These are phyloP conservation scores for Serinus canaria DNA, from an alignment of 2,113 vertebrate genomes.

Conservation along the genomic window DNA sequence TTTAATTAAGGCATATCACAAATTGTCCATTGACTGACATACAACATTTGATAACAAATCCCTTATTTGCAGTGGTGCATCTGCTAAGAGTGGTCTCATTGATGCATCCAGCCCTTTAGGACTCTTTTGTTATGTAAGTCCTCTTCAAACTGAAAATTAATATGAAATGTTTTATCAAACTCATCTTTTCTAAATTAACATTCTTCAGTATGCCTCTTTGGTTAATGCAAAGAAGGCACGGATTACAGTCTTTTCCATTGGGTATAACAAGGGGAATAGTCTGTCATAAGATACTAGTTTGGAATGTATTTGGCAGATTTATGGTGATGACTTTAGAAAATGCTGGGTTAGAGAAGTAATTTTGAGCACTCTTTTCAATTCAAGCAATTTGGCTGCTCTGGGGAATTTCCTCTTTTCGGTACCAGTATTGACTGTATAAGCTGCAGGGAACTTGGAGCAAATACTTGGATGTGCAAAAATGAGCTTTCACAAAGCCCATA, in stretches of 20 bases:
- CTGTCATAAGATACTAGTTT: not conserved
- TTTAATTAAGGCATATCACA: not conserved
- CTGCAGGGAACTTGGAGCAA: not conserved
- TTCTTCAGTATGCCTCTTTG: not conserved
- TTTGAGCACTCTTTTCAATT: not conserved
- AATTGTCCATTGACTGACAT: not conserved
- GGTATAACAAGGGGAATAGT: not conserved
- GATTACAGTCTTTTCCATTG: not conserved
- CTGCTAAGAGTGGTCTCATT: not conserved
- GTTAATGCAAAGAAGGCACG: not conserved
- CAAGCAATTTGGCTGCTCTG: not conserved
- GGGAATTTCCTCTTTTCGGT: not conserved
- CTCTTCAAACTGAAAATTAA: not conserved
- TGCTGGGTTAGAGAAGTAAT: not conserved
- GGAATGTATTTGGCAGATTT: constrained; percentile 28
- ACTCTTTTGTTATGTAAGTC: not conserved
- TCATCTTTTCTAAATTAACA: constrained; percentile 7
- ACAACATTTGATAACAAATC: not conserved
- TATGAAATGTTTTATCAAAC: not conserved
- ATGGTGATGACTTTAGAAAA: not conserved
- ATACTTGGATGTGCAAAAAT: not conserved
- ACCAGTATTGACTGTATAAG: not conserved
- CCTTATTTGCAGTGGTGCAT: not conserved
- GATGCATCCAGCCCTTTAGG: not conserved
- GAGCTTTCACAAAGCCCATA: not conserved